Base-by-base conservation (phyloP, 2,888 invertebrate genomes). In the Napeogenes sylphis region DNA sequence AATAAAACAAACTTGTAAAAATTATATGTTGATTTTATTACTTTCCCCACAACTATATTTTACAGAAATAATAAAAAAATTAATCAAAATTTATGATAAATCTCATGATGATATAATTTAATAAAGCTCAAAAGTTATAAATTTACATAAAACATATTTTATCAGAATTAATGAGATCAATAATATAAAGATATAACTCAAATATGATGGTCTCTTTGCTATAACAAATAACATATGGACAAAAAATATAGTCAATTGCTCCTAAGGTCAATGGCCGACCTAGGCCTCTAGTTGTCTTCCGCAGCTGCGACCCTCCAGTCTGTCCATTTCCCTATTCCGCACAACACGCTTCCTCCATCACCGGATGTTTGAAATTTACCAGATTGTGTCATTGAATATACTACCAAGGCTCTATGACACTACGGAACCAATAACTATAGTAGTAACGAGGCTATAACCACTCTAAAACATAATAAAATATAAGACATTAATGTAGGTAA, bases 1-100 rank as follows among this genome's bases (percentile, higher is more conserved):
- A 91, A 90, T 91, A 90, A 87, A 89, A 87, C 82, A 87, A 86
- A 85, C 82, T 87, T 88, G 84, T 87, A 89, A 90, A 89, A 89
- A 85, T 84, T 83, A 82, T 73, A 70, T 71, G 53, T 56, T 60
- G 64, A 70, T 69, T 68, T 62, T 69, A 65, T 69, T 67, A 47
- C 53, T 46, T 47, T 56, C 45, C 47, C 30, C 42, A 10, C 58
- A 46, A 35, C 46, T 4, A 14, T 38, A n/a, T 45, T 45, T 38
- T 10, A 8, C 42, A 42, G 6, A 42, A 42, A 42, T 42, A 2
- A 42, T 42, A 42, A 10, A 42, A 42, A 42, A 42, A 2, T 10
- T 10, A 42, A 42, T 6, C 10, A 42, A 8, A 3, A 10, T 3
- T 3, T 42, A 38, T 38, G 21, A 1, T 21, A 21, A 21, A 21